Evolutionary conservation across 2,797 vertebrate genomes (phyloP), one percentile per base, ranked within the genome.

Genomic region (Acipenser oxyrinchus): DNA sequence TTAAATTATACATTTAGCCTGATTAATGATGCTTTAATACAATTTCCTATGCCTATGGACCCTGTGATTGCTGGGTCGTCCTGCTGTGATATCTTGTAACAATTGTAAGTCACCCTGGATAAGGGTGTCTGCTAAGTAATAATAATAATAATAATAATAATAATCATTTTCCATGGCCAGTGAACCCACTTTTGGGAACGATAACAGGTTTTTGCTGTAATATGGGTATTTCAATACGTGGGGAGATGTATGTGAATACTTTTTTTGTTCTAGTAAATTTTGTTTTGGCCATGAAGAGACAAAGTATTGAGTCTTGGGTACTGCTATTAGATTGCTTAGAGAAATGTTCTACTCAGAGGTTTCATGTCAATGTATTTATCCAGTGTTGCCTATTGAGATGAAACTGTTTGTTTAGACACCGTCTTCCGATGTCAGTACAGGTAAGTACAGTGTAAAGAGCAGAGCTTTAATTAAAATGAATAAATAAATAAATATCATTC

Each of bases 281-380:
- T 18, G 18, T 18, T 18, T 18, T 18, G 18, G 18, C 18, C 18
- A 18, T 18, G 1, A 18, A 18, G 4, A 18, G 18, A 18, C 18
- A 18, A 18, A 18, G 18, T 55, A 55, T 48, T 63, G 18, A 48
- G 62, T 23, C 23, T 8, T 8, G 60, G 48, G 60, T 13, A 48
- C 60, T 62, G 48, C 60, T 18, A 48, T 62, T 62, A 62, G 18
- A 18, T 18, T 18, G 18, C 18, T 1, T 18, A 18, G 18, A 18
- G 18, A 18, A 18, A 18, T 18, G 18, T 18, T 18, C 18, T 18
- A 18, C 2, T 10, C 18, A 18, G 18, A 18, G 5, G 8, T 62
- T 62, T 62, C 11, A 58, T 58, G 11, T 58, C 55, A 58, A 10
- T 58, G 60, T 62, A 62, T 62, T 62, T 62, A 9, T 11, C 60